These are phyloP conservation scores for Adelphocoris suturalis DNA, from an alignment of 2,888 invertebrate genomes.

Conservation along the genomic window DNA sequence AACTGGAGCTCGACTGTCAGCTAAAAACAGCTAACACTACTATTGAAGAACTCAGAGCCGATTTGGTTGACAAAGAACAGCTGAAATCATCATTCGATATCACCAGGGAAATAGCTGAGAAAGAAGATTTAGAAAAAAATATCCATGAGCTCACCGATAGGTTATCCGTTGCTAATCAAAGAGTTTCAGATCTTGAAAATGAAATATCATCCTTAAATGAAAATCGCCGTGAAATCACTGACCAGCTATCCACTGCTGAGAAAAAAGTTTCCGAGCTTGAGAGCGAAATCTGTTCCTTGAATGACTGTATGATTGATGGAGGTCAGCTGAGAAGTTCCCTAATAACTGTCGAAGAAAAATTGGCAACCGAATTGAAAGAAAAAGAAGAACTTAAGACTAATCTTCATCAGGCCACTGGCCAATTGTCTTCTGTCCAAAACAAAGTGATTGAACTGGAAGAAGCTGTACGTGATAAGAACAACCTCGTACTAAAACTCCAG, in stretches of 20 bases:
- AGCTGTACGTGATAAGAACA: neutral
- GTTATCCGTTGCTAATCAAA: neutral
- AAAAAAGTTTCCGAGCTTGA: neutral
- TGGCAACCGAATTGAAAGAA: neutral
- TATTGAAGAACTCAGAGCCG: constrained; percentile 8
- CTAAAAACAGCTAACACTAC: neutral
- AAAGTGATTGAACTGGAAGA: neutral
- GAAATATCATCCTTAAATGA: neutral
- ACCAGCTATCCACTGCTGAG: neutral
- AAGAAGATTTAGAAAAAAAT: neutral
- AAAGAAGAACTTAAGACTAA: neutral
- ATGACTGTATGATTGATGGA: neutral
- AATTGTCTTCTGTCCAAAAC: neutral
- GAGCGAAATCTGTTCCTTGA: neutral
- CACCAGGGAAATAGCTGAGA: neutral
- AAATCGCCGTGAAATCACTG: neutral
- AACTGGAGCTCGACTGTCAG: neutral
- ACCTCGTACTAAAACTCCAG: neutral
- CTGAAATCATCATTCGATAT: neutral
- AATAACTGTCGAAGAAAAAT: neutral
- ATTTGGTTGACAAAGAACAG: neutral
- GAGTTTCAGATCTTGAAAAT: neutral
- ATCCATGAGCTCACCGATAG: neutral
- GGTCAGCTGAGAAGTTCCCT: neutral
- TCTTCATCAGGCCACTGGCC: neutral